Evolutionary conservation across 2,888 invertebrate genomes (phyloP).

Genomic region (Syrphus vitripennis): DNA sequence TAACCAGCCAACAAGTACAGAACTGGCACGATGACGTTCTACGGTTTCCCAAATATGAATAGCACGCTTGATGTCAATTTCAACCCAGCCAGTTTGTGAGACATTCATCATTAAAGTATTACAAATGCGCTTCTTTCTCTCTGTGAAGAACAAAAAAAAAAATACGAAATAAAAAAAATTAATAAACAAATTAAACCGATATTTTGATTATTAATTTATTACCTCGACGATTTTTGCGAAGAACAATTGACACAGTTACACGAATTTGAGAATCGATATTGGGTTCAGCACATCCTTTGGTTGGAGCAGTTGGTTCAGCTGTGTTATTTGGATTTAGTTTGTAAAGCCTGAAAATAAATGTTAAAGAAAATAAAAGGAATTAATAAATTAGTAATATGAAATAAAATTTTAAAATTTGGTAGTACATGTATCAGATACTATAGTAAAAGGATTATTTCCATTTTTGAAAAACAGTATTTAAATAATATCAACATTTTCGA

Average conservation of each 20-base stretch:
- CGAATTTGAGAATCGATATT: constrained; percentile 77
- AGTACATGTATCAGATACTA: too few relatives aligned
- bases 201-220: constrained; percentile 3
- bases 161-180: background rate
- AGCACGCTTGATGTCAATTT: constrained; percentile 80
- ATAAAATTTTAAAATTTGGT: background rate
- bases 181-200: too few relatives aligned
- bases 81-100: constrained; percentile 79
- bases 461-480: too few relatives aligned
- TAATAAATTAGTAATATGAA: background rate
- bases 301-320: constrained; percentile 37
- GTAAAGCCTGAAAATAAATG: constrained; percentile 72
- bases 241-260: constrained; percentile 79
- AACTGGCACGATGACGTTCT: constrained; percentile 73
- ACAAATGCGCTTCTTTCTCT: constrained; percentile 80
- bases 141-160: constrained; percentile 65
- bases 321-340: constrained; percentile 77
- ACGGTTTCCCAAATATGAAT: constrained; percentile 78
- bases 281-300: constrained; percentile 46
- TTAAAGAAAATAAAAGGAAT: background rate
- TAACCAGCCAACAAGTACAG: constrained; percentile 78
- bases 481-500: too few relatives aligned
- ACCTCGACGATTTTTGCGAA: constrained; percentile 74
- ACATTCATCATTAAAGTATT: constrained; percentile 80
- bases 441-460: too few relatives aligned